Evolutionary conservation across 2,113 vertebrate species (phyloP).

Genomic region (Poeciliopsis turrubarensis): DNA sequence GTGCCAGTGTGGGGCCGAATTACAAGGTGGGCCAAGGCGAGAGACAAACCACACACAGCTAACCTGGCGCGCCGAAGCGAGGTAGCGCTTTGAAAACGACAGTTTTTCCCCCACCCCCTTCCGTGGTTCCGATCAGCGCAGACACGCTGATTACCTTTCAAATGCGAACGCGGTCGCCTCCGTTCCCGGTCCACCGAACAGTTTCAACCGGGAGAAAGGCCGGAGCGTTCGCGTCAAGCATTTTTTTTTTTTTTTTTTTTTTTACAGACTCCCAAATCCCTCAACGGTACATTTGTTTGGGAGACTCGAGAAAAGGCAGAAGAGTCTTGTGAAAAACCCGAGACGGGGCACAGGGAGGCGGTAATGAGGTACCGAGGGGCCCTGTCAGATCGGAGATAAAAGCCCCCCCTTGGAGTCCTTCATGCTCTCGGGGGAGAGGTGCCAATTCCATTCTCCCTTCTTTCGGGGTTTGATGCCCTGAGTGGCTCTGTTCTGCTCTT

Average conservation of each 20-base stretch:
- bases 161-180: constrained; percentile 24
- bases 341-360: constrained; percentile 44
- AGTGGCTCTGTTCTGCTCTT: constrained; percentile 64
- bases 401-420: constrained; percentile 55
- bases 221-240: constrained; percentile 18
- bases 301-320: constrained; percentile 27
- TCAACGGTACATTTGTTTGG: constrained; percentile 26
- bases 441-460: constrained; percentile 62
- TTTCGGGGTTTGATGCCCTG: constrained; percentile 52
- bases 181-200: constrained; percentile 43
- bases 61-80: constrained; percentile 69
- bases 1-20: constrained; percentile 61
- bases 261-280: constrained; percentile 26
- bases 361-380: constrained; percentile 66
- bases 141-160: constrained; percentile 60
- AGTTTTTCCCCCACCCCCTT: constrained; percentile 46
- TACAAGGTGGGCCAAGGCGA: constrained; percentile 65
- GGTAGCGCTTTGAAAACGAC: constrained; percentile 65
- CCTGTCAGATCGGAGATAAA: constrained; percentile 65
- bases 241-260: background rate
- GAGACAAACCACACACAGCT: constrained; percentile 70
- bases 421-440: constrained; percentile 50
- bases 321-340: constrained; percentile 30
- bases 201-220: constrained; percentile 21
- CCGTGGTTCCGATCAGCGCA: constrained; percentile 38